Percentiles rank a stretch among this genome's conserved stretches.
Conservation (phyloP, 2,888 invertebrate species). For the Synanthedon tipuliformis region DNA sequence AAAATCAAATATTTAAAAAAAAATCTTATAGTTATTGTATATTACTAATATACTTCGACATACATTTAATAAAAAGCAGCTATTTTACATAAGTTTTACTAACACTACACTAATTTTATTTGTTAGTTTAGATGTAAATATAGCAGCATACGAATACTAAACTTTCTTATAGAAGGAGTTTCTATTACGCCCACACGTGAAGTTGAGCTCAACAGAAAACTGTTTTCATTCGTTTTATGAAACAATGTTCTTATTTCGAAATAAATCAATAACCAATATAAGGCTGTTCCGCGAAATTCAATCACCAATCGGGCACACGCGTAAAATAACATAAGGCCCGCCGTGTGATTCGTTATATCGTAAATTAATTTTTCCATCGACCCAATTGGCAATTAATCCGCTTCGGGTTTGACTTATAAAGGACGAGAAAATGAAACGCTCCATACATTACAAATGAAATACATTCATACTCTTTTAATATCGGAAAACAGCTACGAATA, state of each 20-base stretch:
- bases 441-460: not conserved
- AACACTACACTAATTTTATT: no score
- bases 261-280: not conserved
- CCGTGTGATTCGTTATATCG: not conserved
- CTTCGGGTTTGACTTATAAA: not conserved
- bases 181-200: no score
- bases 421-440: not conserved
- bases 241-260: not conserved
- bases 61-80: no score
- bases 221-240: not conserved
- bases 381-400: not conserved
- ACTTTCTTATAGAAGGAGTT: no score
- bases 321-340: not conserved
- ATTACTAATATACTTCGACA: no score
- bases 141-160: no score
- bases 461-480: not conserved
- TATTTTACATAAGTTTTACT: no score
- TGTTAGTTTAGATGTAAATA: no score
- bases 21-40: no score
- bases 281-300: not conserved
- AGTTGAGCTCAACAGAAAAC: no score
- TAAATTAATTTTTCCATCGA: not conserved
- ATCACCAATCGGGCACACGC: not conserved
- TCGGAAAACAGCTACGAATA: no score
- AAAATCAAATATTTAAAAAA: no score